phyloP scores from a whole-genome alignment of 2,113 vertebrate genomes.

The Gracilinanus agilis region DNA sequence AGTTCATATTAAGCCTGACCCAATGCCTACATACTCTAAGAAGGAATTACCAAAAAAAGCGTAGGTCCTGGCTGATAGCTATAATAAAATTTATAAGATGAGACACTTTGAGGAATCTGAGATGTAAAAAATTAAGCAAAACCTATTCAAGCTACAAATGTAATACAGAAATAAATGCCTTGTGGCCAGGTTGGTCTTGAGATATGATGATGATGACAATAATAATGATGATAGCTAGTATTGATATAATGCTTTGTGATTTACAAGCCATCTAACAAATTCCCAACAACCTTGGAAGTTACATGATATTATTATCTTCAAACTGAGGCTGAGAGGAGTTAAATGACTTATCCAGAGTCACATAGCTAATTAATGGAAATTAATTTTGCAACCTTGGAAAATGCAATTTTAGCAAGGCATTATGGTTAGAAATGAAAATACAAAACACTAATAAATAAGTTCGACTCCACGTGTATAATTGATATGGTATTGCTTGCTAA shows the following conservation, averaged over 20 bases:
- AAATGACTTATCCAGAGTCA: not conserved
- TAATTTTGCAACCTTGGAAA: not conserved
- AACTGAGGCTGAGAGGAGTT: not conserved
- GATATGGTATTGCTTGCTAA: not conserved
- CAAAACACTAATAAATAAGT: not conserved
- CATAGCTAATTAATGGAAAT: not conserved
- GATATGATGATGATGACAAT: not conserved
- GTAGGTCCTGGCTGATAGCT: not conserved
- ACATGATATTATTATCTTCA: no score
- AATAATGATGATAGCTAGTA: not conserved
- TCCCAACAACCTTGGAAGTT: not conserved
- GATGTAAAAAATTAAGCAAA: constrained; percentile 26
- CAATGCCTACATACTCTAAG: not conserved
- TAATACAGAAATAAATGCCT: not conserved
- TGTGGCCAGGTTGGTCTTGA: not conserved
- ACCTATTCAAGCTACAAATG: constrained; percentile 33
- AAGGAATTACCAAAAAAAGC: constrained; percentile 22
- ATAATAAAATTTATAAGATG: constrained; percentile 25
- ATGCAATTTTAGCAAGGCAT: not conserved
- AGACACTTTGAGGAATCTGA: constrained; percentile 34
- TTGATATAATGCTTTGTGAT: not conserved
- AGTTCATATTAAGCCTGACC: not conserved
- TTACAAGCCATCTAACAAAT: not conserved
- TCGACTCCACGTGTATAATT: not conserved
- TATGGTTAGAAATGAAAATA: not conserved